Base-by-base conservation (phyloP, 1,140 invertebrate species). In the Lasaia peninsularis region DNA sequence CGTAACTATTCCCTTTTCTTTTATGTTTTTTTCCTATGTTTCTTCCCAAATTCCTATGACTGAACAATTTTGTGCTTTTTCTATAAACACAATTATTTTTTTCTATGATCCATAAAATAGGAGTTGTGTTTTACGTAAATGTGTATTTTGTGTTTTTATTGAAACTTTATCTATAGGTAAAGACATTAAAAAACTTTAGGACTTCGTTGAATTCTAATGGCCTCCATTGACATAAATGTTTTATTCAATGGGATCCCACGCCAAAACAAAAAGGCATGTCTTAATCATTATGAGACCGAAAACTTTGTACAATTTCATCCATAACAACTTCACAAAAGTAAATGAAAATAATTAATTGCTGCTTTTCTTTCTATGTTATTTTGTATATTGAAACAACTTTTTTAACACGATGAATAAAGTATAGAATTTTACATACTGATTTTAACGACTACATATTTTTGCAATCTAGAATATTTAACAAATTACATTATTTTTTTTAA, bases 201-300 rank as follows among this genome's bases (percentile, higher is more conserved):
- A 84, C 75, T 80, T 69, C 58, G 69, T 70, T 68, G 71, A 74
- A 77, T 77, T 71, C 77, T 84, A 81, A 81, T 81, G 73, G 78
- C 74, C 69, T 78, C 77, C 73, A 84, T 84, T 76, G 77, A 81
- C 78, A 84, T 81, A 84, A 84, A 84, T 84, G 80, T 84, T 84
- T 84, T 84, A 84, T 84, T 84, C 80, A 84, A 77, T 81, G 70
- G 76, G 67, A 69, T 70, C 70, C 66, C 61, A 63, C 69, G 75
- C 73, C 75, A 81, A 79, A 81, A 81, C 78, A 84, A 81, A 84
- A 81, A 78, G 77, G 68, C 75, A 78, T 78, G 69, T 74, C 69
- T 71, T 73, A 74, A 72, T 81, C 80, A 80, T 84, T 78, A 80
- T 76, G 73, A 76, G 73, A 75, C 77, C 54, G 55, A 60, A 71